Base-by-base conservation (phyloP, 2,888 invertebrate genomes). In the Philereme transversata region DNA sequence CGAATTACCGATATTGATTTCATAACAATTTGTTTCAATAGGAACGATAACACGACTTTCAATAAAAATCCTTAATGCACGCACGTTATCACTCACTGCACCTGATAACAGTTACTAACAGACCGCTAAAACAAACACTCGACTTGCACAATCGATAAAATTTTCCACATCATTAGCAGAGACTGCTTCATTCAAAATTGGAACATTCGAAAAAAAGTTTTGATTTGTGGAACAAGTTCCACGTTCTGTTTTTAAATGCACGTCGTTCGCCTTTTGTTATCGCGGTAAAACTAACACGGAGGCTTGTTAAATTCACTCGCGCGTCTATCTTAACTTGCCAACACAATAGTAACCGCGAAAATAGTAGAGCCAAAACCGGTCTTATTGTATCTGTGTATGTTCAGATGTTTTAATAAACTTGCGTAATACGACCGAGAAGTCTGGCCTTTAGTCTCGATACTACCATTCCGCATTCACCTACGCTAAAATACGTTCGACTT, bases 231-330 rank as follows among this genome's bases (percentile, higher is more conserved):
- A 60, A 57, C 60, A 62, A 53, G 56, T 60, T 51, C 49, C 57
- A 49, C 53, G 62, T 57, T 64, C 51, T 49, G 58, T 58, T 69
- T 68, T 69, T 52, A 72, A 73, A 72, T 74, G 76, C 79, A 84
- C 87, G 87, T 86, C 85, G 78, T 79, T 64, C 78, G 71, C 76
- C 81, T 77, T 74, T 79, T 86, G 83, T 87, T 86, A 88, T 86
- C 87, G 82, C 78, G 61, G 76, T 77, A 73, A 77, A 75, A 87
- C 87, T 88, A 86, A 86, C 83, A 77, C 67, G 62, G 64, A 75
- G 72, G 68, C 73, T 78, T 75, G 72, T 76, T 76, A 78, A 78
- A 76, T 79, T 81, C 74, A 83, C 77, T 77, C 75, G 70, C 80
- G 77, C 78, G 76, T 76, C 74, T 70, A 82, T 85, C 81, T 79